A percentile compares a stretch with the other conserved stretches of the same genome.
phyloP scores from a whole-genome alignment of 2,113 vertebrate species.

The Alouatta palliata region DNA sequence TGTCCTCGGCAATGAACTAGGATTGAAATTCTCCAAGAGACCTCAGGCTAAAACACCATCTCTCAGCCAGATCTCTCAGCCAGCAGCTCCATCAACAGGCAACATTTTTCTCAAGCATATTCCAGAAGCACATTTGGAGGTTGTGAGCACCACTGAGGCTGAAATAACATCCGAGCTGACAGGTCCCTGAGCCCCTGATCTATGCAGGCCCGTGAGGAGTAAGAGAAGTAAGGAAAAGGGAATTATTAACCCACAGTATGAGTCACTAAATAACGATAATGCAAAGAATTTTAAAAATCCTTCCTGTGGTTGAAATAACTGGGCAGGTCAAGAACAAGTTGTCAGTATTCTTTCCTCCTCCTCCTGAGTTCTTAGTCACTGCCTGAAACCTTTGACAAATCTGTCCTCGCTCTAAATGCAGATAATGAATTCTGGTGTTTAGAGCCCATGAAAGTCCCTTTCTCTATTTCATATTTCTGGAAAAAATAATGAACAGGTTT shows the following conservation, averaged over 20 bases:
- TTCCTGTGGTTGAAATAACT: not conserved
- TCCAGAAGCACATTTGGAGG: not conserved
- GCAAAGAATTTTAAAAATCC: not conserved
- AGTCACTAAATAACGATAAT: not conserved
- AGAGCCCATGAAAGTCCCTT: not conserved
- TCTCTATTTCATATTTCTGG: not conserved
- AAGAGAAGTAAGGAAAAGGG: not conserved
- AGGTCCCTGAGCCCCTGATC: not conserved
- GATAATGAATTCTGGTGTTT: not conserved
- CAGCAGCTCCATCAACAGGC: too few relatives aligned
- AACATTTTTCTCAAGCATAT: not conserved
- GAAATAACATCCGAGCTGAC: not conserved
- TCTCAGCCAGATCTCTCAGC: not conserved
- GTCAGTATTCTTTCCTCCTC: too few relatives aligned
- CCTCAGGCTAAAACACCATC: not conserved
- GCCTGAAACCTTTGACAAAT: not conserved
- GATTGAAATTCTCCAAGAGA: not conserved
- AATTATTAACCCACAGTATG: not conserved
- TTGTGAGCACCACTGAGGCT: not conserved
- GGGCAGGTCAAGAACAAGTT: not conserved
- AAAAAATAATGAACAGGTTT: conserved; percentile 13
- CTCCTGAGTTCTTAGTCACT: not conserved
- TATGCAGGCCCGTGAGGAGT: not conserved
- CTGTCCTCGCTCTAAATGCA: not conserved
- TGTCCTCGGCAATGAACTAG: not conserved